Percentiles rank a stretch among this genome's conserved stretches.
These are phyloP conservation scores for Phalloptychus januarius DNA, from an alignment of 2,797 vertebrate species.

Conservation along the genomic window DNA sequence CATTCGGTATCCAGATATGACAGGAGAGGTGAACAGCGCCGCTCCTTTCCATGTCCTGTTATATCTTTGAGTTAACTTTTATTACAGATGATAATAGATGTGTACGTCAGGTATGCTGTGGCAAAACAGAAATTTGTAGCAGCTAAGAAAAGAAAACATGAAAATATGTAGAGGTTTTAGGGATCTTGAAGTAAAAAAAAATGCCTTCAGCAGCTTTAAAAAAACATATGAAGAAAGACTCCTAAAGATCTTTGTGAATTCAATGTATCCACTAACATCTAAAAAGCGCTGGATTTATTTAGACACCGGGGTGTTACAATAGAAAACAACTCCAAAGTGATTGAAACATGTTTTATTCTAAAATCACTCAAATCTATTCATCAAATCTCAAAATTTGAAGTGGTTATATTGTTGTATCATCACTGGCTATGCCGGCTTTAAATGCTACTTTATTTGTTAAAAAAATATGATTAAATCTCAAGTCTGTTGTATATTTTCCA, in stretches of 20 bases:
- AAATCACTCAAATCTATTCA: neutral
- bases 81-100: neutral
- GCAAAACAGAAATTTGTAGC: neutral
- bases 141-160: neutral
- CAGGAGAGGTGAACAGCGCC: neutral
- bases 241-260: neutral
- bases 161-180: neutral
- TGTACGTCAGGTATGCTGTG: neutral
- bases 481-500: neutral
- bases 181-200: neutral
- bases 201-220: neutral
- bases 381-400: neutral
- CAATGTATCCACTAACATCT: too few species aligned
- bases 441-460: neutral
- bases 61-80: neutral
- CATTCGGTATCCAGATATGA: constrained; percentile 10
- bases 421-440: neutral
- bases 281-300: neutral
- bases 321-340: neutral
- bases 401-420: neutral
- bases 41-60: neutral
- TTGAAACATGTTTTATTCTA: neutral
- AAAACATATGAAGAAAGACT: neutral
- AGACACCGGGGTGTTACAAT: neutral
- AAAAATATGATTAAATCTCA: neutral